Conservation (phyloP, 2,888 invertebrate species). For the Trichogramma evanescens region DNA sequence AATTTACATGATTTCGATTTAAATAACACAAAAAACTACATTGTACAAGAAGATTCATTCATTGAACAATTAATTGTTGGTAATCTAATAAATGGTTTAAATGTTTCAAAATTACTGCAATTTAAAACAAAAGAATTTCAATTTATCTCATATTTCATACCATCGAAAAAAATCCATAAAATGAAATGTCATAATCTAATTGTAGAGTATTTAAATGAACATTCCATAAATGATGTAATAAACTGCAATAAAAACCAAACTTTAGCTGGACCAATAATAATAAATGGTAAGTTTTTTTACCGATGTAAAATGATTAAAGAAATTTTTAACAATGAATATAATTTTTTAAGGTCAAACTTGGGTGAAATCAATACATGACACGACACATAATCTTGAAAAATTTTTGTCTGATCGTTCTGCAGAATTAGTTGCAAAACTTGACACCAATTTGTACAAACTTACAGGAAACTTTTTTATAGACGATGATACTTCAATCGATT, state of each 20-base stretch:
- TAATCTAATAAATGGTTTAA: conserved; percentile 27
- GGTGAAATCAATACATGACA: too few species aligned
- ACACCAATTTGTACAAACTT: conserved; percentile 21
- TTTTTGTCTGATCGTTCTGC: too few species aligned
- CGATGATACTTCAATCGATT: conserved; percentile 14
- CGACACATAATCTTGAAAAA: too few species aligned
- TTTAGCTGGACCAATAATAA: conserved; percentile 28
- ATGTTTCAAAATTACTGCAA: conserved; percentile 26
- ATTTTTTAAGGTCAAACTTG: too few species aligned
- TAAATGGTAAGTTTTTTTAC: conserved; percentile 27
- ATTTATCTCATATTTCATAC: conserved; percentile 23
- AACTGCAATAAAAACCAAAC: conserved; percentile 28
- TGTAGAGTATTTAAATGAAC: conserved; percentile 26
- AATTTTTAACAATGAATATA: too few species aligned
- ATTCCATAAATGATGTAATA: conserved; percentile 25
- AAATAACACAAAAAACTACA: conserved; percentile 20
- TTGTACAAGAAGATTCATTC: conserved; percentile 24
- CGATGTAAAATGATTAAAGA: too few species aligned
- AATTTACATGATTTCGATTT: conserved; percentile 22
- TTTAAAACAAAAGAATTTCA: conserved; percentile 32
- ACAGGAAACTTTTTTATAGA: conserved; percentile 22
- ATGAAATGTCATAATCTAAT: conserved; percentile 26
- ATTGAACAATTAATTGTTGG: conserved; percentile 27
- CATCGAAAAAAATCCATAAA: conserved; percentile 26
- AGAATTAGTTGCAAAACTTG: conserved; percentile 25